Percentiles rank a stretch among this genome's conserved stretches.
phyloP scores from a whole-genome alignment of 2,113 vertebrate species.

The Brachyistius frenatus region DNA sequence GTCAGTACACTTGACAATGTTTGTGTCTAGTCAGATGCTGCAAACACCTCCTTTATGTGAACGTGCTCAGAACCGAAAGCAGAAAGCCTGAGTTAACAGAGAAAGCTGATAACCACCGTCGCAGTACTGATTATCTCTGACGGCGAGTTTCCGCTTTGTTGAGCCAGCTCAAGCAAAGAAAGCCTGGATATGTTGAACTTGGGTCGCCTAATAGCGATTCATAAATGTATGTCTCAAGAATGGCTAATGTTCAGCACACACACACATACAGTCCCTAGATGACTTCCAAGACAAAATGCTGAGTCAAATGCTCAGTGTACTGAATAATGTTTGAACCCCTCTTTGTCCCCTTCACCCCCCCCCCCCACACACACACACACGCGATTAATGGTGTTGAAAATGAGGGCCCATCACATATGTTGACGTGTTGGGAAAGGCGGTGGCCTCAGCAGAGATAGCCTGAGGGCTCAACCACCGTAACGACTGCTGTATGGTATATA shows the following conservation, averaged over 20 bases:
- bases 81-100: too few relatives aligned
- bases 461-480: conserved; percentile 37
- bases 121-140: too few relatives aligned
- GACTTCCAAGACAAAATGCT: conserved; percentile 64
- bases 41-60: too few relatives aligned
- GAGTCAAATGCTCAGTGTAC: conserved; percentile 72
- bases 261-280: conserved; percentile 33
- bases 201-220: not conserved
- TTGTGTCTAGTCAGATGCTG: too few relatives aligned
- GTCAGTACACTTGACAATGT: too few relatives aligned
- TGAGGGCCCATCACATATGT: conserved; percentile 71
- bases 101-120: too few relatives aligned
- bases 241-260: not conserved
- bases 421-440: conserved; percentile 46
- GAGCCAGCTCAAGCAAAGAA: too few relatives aligned
- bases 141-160: too few relatives aligned
- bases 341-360: not conserved
- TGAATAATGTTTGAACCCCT: conserved; percentile 45
- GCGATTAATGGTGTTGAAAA: conserved; percentile 73
- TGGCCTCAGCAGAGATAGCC: conserved; percentile 49
- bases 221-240: not conserved
- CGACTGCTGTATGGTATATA: conserved; percentile 26
- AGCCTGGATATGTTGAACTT: too few relatives aligned
- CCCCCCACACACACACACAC: not conserved
- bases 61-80: too few relatives aligned